These are phyloP conservation scores for Drosophila nigromelanica DNA, from an alignment of 1,140 invertebrate genomes.

Conservation along the genomic window DNA sequence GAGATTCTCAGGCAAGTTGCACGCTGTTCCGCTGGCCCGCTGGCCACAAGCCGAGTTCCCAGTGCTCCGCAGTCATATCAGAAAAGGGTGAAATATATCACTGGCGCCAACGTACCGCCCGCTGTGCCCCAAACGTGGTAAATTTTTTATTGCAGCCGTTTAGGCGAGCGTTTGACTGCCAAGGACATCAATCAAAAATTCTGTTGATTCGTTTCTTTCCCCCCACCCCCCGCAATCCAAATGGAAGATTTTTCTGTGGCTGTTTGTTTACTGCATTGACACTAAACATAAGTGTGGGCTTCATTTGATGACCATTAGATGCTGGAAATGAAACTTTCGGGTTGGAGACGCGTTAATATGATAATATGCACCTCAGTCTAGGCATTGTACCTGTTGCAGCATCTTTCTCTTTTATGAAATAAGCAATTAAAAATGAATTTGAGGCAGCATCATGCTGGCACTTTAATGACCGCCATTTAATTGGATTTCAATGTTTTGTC, in stretches of 20 bases:
- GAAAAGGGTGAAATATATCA: conserved; percentile 81
- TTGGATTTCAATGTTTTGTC: conserved; percentile 77
- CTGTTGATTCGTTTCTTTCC: conserved; percentile 9
- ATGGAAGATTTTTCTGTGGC: not conserved
- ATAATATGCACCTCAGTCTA: conserved; percentile 70
- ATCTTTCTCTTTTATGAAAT: conserved; percentile 66
- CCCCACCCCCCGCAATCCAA: not conserved
- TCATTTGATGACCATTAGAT: conserved; percentile 37
- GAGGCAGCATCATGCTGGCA: conserved; percentile 66
- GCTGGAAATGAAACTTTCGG: conserved; percentile 32
- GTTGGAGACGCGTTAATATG: conserved; percentile 69
- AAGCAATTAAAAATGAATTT: conserved; percentile 78
- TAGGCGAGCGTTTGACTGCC: conserved; percentile 75
- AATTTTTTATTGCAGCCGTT: conserved; percentile 81
- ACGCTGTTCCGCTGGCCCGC: not conserved
- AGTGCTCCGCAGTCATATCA: conserved; percentile 22
- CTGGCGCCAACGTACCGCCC: conserved; percentile 75
- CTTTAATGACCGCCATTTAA: conserved; percentile 72
- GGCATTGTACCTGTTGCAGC: conserved; percentile 49
- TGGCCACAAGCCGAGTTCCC: conserved; percentile 60
- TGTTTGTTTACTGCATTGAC: conserved; percentile 39
- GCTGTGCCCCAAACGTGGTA: conserved; percentile 74
- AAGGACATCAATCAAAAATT: conserved; percentile 78
- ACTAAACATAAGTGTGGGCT: conserved; percentile 32
- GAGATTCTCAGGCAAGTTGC: conserved; percentile 42